A percentile compares a stretch with the other conserved stretches of the same genome.
These are phyloP conservation scores for Aelia acuminata DNA, from an alignment of 2,888 invertebrate genomes.

Conservation along the genomic window DNA sequence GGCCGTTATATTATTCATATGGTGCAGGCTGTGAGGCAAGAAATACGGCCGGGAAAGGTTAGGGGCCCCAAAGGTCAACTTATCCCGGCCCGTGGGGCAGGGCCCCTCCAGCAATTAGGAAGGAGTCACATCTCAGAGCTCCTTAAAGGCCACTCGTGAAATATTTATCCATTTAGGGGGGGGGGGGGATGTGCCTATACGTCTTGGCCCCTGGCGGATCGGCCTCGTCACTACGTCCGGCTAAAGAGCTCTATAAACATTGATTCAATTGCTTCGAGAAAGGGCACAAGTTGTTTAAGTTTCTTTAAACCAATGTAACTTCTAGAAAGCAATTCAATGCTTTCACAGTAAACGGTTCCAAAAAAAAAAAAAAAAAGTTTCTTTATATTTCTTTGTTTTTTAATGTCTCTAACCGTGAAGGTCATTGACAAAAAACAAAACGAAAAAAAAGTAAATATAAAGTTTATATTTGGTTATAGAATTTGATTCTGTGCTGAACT, in stretches of 20 bases:
- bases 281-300: not conserved
- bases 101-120: slow-evolving; percentile 40
- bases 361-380: too few relatives aligned
- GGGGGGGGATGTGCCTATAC: not conserved
- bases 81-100: slow-evolving; percentile 22
- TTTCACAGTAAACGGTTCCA: too few relatives aligned
- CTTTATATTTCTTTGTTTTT: too few relatives aligned
- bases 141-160: slow-evolving; percentile 31
- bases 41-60: slow-evolving; percentile 53
- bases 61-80: slow-evolving; percentile 55
- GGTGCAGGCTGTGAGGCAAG: slow-evolving; percentile 47
- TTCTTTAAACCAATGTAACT: not conserved
- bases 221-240: not conserved
- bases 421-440: too few relatives aligned
- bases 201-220: not conserved
- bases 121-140: slow-evolving; percentile 36
- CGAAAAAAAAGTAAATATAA: too few relatives aligned
- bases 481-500: too few relatives aligned
- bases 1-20: slow-evolving; percentile 56
- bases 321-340: too few relatives aligned
- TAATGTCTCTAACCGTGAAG: too few relatives aligned
- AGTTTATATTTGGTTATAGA: too few relatives aligned
- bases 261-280: not conserved
- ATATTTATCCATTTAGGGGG: slow-evolving; percentile 28
- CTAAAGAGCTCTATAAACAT: not conserved